Conservation (phyloP, 2,113 vertebrate genomes). For the Melozone crissalis region DNA sequence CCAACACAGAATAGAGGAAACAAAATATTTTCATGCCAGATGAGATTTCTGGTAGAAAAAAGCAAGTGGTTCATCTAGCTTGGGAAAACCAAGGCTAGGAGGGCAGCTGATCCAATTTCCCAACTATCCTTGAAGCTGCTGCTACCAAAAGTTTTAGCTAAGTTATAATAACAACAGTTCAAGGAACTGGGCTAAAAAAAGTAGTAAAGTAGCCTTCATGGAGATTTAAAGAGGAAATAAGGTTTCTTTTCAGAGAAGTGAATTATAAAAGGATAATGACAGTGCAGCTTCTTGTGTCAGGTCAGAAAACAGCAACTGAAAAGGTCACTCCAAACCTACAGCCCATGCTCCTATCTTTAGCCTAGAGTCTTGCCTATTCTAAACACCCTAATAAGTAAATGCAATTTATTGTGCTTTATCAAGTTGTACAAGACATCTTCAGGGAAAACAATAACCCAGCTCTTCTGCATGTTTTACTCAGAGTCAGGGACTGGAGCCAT, state of each 20-base stretch:
- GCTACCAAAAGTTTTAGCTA: not conserved
- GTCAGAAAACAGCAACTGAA: not conserved
- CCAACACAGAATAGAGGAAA: not conserved
- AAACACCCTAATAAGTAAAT: slow-evolving; percentile 59
- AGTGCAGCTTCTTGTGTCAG: not conserved
- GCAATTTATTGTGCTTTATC: slow-evolving; percentile 8
- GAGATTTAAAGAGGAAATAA: not conserved
- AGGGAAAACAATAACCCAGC: slow-evolving; percentile 60
- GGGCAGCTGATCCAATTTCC: not conserved
- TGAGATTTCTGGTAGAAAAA: not conserved
- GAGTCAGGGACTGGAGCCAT: slow-evolving; percentile 57
- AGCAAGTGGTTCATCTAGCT: not conserved
- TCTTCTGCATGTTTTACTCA: slow-evolving; percentile 52
- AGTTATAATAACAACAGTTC: not conserved
- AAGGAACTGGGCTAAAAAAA: not conserved
- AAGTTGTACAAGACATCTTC: slow-evolving; percentile 26
- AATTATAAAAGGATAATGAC: not conserved
- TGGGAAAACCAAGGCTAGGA: not conserved
- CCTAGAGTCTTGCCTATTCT: not conserved
- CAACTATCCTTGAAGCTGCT: not conserved
- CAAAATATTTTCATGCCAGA: not conserved
- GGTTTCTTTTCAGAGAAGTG: not conserved
- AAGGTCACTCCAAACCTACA: not conserved
- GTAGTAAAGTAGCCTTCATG: not conserved
- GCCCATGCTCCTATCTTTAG: not conserved